These are phyloP conservation scores for Megalops cyprinoides DNA, from an alignment of 2,797 vertebrate species.

Conservation along the genomic window DNA sequence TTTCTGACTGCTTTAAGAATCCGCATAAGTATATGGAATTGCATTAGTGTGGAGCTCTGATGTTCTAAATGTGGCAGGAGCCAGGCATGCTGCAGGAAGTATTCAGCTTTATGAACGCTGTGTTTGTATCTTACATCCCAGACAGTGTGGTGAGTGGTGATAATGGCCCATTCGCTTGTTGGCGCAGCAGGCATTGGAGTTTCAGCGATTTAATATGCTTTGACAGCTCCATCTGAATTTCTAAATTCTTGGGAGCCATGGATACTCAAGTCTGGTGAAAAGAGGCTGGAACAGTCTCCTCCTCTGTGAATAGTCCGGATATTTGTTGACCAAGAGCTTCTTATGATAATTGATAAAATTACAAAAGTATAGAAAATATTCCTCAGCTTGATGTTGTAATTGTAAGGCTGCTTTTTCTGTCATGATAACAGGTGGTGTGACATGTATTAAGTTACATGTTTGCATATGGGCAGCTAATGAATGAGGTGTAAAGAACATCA, in stretches of 20 bases:
- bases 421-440: neutral
- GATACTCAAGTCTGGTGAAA: constrained; percentile 36
- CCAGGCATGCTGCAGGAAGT: neutral
- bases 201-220: constrained; percentile 23
- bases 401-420: neutral
- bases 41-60: too few relatives aligned
- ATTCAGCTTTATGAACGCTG: too few relatives aligned
- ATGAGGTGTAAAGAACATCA: neutral
- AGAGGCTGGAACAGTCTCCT: constrained; percentile 21
- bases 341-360: constrained; percentile 39
- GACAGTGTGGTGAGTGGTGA: neutral
- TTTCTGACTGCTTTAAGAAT: too few relatives aligned
- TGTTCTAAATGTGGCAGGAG: neutral
- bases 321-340: constrained; percentile 25
- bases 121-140: neutral
- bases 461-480: neutral
- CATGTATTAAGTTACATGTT: neutral
- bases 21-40: neutral
- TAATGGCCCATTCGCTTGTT: neutral
- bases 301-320: constrained; percentile 18
- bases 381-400: neutral
- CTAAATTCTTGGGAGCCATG: constrained; percentile 30
- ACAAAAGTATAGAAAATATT: neutral
- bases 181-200: neutral
- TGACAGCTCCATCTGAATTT: constrained; percentile 28